phyloP scores from a whole-genome alignment of 2,113 vertebrate species.

The Alosa alosa region DNA sequence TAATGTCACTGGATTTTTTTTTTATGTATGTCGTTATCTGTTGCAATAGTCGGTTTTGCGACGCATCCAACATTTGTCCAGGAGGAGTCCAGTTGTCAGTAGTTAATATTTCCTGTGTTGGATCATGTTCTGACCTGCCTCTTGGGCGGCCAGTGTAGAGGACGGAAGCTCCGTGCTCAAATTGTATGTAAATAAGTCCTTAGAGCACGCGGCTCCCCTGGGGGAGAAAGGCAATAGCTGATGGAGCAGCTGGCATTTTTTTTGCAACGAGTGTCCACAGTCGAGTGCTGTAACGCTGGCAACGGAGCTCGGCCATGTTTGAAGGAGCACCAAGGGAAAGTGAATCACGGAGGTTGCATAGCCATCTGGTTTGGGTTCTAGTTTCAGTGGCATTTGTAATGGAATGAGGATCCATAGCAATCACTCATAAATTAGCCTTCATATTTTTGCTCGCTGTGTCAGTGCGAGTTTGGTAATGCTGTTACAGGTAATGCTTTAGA shows the following conservation, averaged over 20 bases:
- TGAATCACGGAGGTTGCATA: slow-evolving; percentile 20
- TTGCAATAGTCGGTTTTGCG: not conserved
- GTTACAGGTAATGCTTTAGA: not conserved
- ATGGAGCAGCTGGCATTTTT: slow-evolving; percentile 40
- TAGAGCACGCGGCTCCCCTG: slow-evolving; percentile 2
- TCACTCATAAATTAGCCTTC: not conserved
- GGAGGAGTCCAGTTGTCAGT: not conserved
- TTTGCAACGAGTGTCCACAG: slow-evolving; percentile 43
- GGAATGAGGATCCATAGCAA: not conserved
- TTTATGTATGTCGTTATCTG: not conserved
- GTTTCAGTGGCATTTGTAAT: slow-evolving; percentile 27
- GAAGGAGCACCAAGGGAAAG: slow-evolving; percentile 34
- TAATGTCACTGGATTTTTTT: not conserved
- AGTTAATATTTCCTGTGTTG: slow-evolving; percentile 8
- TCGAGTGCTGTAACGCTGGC: slow-evolving; percentile 40
- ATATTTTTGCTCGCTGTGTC: not conserved
- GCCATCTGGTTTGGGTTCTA: slow-evolving; percentile 42
- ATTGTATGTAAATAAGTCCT: slow-evolving; percentile 41
- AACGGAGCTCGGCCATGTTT: slow-evolving; percentile 31
- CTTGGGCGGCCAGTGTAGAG: not conserved
- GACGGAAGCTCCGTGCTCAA: slow-evolving; percentile 6
- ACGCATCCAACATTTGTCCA: slow-evolving; percentile 9
- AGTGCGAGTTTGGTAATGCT: not conserved
- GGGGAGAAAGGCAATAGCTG: slow-evolving; percentile 38
- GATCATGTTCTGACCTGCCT: slow-evolving; percentile 1